These are phyloP conservation scores for Lerista edwardsae DNA, from an alignment of 2,797 vertebrate genomes.

Conservation along the genomic window DNA sequence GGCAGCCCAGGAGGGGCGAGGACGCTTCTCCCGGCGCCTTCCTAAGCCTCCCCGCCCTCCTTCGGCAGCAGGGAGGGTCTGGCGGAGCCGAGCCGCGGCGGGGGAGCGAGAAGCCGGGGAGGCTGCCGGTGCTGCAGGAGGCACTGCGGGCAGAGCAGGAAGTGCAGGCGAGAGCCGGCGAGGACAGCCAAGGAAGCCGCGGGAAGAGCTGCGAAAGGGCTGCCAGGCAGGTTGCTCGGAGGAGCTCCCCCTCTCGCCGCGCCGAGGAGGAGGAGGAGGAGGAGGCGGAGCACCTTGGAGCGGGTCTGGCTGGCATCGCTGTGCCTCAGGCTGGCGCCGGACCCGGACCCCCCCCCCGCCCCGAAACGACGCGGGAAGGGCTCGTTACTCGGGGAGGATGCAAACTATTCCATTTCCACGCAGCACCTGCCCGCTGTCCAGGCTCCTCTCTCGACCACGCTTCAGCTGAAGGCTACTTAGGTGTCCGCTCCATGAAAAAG, in stretches of 20 bases:
- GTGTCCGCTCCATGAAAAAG: background rate
- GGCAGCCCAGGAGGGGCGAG: background rate
- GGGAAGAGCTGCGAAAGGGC: background rate
- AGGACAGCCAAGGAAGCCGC: background rate
- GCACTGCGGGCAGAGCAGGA: conserved; percentile 30
- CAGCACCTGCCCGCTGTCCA: background rate
- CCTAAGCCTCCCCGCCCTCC: too few species aligned
- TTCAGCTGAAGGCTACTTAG: background rate
- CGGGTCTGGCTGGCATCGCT: background rate
- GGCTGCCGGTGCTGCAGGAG: background rate
- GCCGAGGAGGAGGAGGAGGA: background rate
- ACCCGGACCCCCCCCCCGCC: too few species aligned
- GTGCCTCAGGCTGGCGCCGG: background rate
- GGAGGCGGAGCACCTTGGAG: too few species aligned
- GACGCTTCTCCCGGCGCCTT: background rate
- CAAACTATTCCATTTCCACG: background rate
- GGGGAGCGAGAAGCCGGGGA: background rate
- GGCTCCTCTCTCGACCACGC: too few species aligned
- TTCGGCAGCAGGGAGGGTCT: background rate
- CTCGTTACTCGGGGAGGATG: background rate
- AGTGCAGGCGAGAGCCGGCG: background rate
- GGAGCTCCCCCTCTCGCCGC: background rate
- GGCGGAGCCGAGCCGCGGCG: background rate
- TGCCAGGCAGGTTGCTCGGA: background rate
- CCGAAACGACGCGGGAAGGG: accelerated